Evolutionary conservation across 2,888 invertebrate genomes (phyloP), one percentile per base, ranked within the genome.

Genomic region (Matsumyia berberina): DNA sequence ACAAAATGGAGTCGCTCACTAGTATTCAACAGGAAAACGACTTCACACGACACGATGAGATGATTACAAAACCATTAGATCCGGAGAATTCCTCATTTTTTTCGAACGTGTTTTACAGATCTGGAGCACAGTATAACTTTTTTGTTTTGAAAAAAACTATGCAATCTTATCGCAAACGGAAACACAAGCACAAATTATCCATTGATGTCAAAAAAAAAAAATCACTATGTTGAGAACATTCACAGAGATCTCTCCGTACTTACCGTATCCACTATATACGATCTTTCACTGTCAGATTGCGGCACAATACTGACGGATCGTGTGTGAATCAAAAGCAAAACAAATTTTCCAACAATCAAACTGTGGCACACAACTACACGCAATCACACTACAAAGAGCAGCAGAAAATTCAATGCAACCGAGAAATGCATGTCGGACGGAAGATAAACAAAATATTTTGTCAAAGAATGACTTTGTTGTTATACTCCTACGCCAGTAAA

Each of bases 1-100:
- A 80, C 85, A 85, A 85, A 85, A 85, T 85, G 85, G 85, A 85
- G 85, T 85, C 74, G 62, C 66, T 29, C 80, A 74, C 69, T 62
- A 55, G 12, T 57, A 46, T 57, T 74, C 67, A 42, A 67, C 31
- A 53, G 78, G 66, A 78, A 83, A 83, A 79, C n/a, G 39, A 74
- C 49, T 66, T 73, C 60, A 35, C 39, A 60, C 44, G 58, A 15
- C 4, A 24, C 60, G 64, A 33, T 17, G n/a, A 66, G 58, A 66
- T 58, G 46, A 76, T 70, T 51, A 42, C 39, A 64, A 64, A 51
- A 53, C 44, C 55, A 80, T 57, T 74, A 64, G 62, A 57, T 55
- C 12, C 53, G 15, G 29, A 55, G 31, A 33, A 2, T 67, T 57
- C 12, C 12, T 51, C 53, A 60, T 62, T 67, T 51, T 11, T 66